Evolutionary conservation across 2,888 invertebrate species (phyloP).

Genomic region (Drosophila phalerata): DNA sequence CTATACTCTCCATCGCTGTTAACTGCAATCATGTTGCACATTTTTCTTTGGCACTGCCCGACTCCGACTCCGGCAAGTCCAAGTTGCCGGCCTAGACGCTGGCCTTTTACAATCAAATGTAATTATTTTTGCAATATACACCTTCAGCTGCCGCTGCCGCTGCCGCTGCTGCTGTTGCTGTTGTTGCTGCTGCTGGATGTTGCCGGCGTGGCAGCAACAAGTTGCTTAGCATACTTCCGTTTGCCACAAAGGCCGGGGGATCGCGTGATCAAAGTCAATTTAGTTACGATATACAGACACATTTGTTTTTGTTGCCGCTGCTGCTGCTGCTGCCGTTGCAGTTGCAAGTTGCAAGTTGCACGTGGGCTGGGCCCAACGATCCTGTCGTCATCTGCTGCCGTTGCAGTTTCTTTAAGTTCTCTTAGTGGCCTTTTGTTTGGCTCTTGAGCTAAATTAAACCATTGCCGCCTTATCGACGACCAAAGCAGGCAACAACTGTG

Average conservation of each 20-base stretch:
- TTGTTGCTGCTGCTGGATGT: conserved; percentile 48
- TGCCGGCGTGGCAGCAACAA: conserved; percentile 76
- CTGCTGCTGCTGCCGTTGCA: conserved; percentile 12
- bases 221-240: conserved; percentile 84
- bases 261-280: conserved; percentile 86
- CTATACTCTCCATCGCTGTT: conserved; percentile 63
- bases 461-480: conserved; percentile 76
- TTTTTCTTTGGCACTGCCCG: conserved; percentile 73
- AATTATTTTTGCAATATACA: conserved; percentile 82
- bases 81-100: conserved; percentile 60
- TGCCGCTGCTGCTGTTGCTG: conserved; percentile 25
- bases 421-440: conserved; percentile 49
- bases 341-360: conserved; percentile 61
- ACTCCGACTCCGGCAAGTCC: conserved; percentile 21
- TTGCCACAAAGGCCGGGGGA: conserved; percentile 79
- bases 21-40: conserved; percentile 85
- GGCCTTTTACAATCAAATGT: conserved; percentile 83
- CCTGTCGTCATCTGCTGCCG: conserved; percentile 79
- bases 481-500: conserved; percentile 28
- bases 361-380: conserved; percentile 79
- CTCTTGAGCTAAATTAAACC: conserved; percentile 78
- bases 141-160: conserved; percentile 70
- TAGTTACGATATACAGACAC: conserved; percentile 83
- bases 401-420: conserved; percentile 35
- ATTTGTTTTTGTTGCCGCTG: conserved; percentile 72